Conservation (phyloP, 2,113 vertebrate species). For the Merops nubicus region DNA sequence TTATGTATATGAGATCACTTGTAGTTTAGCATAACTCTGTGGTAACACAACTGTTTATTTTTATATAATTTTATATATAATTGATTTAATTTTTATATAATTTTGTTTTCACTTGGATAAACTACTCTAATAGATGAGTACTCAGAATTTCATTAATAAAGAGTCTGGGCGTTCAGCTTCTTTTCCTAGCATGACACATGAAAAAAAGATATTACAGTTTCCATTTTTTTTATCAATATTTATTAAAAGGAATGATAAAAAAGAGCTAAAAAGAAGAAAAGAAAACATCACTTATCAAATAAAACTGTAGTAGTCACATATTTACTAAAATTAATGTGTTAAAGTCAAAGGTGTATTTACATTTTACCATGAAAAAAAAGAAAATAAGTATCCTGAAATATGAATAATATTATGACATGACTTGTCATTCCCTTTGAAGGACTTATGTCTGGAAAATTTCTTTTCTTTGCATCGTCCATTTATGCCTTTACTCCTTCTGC, state of each 20-base stretch:
- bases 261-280: neutral
- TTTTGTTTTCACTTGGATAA: neutral
- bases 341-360: neutral
- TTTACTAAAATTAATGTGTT: neutral
- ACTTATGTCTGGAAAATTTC: neutral
- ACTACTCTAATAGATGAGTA: neutral
- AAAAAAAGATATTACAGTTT: neutral
- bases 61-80: too few relatives aligned
- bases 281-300: neutral
- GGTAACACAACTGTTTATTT: neutral
- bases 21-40: neutral
- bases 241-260: neutral
- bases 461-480: neutral
- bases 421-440: neutral
- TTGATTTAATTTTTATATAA: too few relatives aligned
- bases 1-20: neutral
- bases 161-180: neutral
- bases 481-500: neutral
- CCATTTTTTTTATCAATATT: neutral
- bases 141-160: neutral
- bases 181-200: neutral
- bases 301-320: neutral
- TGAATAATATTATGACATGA: neutral
- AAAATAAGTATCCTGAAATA: neutral
- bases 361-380: neutral